Conservation (phyloP, 2,888 invertebrate species). For the Drosophila vallismaia region DNA sequence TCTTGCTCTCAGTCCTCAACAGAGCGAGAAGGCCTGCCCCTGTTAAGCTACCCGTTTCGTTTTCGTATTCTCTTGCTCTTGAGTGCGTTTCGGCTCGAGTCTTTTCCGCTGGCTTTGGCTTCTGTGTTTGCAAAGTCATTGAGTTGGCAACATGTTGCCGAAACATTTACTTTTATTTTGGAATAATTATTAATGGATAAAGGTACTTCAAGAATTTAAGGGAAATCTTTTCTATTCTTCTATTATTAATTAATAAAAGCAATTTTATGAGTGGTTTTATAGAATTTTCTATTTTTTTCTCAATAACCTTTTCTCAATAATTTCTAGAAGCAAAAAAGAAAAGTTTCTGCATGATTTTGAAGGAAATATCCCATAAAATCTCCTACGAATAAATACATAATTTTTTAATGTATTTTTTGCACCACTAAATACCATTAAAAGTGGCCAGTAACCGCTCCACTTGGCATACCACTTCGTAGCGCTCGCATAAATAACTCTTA, state of each 20-base stretch:
- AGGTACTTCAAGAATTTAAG: too few species aligned
- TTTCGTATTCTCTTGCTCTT: background rate
- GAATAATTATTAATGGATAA: too few species aligned
- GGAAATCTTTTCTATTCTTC: too few species aligned
- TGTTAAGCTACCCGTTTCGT: background rate
- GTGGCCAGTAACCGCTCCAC: background rate
- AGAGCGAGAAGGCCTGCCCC: background rate
- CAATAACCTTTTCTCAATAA: background rate
- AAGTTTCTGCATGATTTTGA: background rate
- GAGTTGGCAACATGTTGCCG: background rate
- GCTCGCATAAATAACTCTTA: conserved; percentile 4
- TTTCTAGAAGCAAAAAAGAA: background rate
- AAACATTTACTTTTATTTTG: background rate
- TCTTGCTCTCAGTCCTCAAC: background rate
- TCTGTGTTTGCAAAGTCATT: background rate
- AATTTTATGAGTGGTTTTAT: too few species aligned
- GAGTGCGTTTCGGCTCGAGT: background rate
- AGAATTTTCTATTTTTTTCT: too few species aligned
- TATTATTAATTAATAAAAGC: too few species aligned
- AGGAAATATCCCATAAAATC: background rate
- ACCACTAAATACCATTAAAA: background rate
- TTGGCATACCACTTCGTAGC: background rate
- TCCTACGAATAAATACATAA: background rate
- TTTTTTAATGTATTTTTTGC: background rate
- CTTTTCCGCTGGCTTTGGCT: background rate